Evolutionary conservation across 2,888 invertebrate genomes (phyloP).

Genomic region (Microctonus hyperodae): DNA sequence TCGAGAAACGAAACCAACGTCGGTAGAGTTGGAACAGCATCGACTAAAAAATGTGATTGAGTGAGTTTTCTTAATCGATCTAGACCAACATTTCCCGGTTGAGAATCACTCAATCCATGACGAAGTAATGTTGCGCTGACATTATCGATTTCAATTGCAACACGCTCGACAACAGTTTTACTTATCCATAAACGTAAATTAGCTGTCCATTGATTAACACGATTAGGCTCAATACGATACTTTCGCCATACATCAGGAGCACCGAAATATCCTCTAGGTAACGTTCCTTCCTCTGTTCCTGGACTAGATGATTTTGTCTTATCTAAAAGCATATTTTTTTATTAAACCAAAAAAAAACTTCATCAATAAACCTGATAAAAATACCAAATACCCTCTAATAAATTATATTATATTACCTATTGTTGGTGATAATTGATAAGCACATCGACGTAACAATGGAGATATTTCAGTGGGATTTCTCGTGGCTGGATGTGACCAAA

Average conservation of each 20-base stretch:
- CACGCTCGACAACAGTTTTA: constrained; percentile 78
- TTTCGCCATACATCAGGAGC: constrained; percentile 68
- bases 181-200: constrained; percentile 88
- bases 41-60: constrained; percentile 65
- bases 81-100: constrained; percentile 74
- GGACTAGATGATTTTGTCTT: constrained; percentile 61
- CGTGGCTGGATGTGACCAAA: constrained; percentile 67
- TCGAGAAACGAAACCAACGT: constrained; percentile 82
- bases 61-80: constrained; percentile 79
- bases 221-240: constrained; percentile 71
- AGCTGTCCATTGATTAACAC: constrained; percentile 80
- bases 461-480: constrained; percentile 65
- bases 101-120: constrained; percentile 73
- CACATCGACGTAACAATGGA: constrained; percentile 64
- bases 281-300: constrained; percentile 62
- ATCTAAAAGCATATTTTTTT: constrained; percentile 40
- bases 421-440: constrained; percentile 69
- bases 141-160: constrained; percentile 76
- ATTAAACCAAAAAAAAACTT: constrained; percentile 28
- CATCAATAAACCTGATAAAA: neutral
- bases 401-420: constrained; percentile 54
- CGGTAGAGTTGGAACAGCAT: constrained; percentile 68
- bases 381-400: constrained; percentile 6
- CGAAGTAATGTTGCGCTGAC: constrained; percentile 76
- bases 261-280: constrained; percentile 63